Conservation (phyloP, 2,797 vertebrate species). For the Varecia variegata region DNA sequence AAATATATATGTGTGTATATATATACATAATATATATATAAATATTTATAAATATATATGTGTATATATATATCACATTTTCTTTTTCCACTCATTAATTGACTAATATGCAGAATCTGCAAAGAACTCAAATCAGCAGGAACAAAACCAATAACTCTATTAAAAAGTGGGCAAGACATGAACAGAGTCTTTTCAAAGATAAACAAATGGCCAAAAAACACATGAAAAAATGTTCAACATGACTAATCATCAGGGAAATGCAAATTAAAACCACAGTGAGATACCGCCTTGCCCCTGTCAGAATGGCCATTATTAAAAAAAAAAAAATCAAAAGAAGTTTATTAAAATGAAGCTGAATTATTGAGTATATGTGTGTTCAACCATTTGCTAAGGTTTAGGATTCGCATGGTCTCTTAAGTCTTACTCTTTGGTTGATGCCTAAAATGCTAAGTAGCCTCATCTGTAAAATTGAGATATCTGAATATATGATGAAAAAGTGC, state of each 20-base stretch:
- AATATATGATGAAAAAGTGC: constrained; percentile 40
- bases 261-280: neutral
- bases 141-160: neutral
- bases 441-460: constrained; percentile 4
- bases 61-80: neutral
- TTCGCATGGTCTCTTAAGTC: neutral
- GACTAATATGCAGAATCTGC: neutral
- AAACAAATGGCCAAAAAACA: neutral
- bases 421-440: constrained; percentile 7
- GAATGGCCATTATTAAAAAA: neutral
- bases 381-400: neutral
- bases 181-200: neutral
- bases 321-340: neutral
- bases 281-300: neutral
- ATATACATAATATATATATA: no score
- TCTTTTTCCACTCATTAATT: neutral
- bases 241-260: neutral
- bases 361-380: neutral
- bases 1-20: no score
- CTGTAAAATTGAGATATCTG: constrained; percentile 61
- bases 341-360: neutral
- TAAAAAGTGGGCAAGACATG: neutral
- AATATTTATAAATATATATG: no score
- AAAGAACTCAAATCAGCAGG: neutral
- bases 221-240: neutral